Conservation (phyloP, 2,797 vertebrate species). For the Sternotherus odoratus region DNA sequence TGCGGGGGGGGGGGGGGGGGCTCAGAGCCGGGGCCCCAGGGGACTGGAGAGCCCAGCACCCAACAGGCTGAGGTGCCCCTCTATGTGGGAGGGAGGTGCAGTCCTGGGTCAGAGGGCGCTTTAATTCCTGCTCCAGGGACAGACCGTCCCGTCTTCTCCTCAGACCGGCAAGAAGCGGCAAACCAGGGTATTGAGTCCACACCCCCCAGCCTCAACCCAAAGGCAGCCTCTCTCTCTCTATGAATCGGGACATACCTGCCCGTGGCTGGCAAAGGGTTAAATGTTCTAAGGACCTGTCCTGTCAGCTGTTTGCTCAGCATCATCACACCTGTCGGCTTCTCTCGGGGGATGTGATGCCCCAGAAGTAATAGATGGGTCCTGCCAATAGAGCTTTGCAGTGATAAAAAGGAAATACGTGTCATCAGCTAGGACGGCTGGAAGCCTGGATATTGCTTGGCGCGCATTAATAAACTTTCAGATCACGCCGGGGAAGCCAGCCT, state of each 20-base stretch:
- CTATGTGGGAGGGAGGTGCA: no score
- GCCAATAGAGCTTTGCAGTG: not conserved
- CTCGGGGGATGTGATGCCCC: not conserved
- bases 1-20: no score
- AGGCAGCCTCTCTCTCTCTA: not conserved
- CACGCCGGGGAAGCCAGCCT: not conserved
- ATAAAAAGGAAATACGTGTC: not conserved
- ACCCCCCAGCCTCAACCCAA: not conserved
- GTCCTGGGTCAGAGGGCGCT: no score
- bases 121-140: no score
- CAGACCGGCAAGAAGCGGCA: not conserved
- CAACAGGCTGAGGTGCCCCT: no score
- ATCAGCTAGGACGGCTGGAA: not conserved
- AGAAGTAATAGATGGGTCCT: not conserved
- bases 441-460: not conserved
- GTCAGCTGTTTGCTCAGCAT: not conserved
- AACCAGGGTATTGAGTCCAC: not conserved
- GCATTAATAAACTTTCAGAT: not conserved
- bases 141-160: no score
- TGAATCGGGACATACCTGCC: not conserved
- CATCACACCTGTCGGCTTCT: not conserved
- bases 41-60: no score
- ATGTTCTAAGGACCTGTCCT: not conserved
- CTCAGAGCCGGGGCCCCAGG: no score
- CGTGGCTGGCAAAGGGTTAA: not conserved